Evolutionary conservation across 2,113 vertebrate species (phyloP).

Genomic region (Bubo bubo): DNA sequence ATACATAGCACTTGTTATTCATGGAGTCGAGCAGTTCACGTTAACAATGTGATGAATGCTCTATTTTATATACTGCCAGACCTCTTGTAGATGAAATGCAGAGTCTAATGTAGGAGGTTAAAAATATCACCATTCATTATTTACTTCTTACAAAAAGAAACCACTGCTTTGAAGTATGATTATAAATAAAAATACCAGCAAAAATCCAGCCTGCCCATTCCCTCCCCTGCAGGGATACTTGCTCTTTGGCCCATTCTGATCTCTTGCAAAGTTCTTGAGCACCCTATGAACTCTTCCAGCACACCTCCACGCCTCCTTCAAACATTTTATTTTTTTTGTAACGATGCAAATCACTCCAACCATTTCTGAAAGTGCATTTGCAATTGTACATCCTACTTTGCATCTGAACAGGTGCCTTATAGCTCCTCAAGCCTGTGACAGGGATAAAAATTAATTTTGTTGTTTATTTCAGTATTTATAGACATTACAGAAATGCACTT

Average conservation of each 20-base stretch:
- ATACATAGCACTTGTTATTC: not conserved
- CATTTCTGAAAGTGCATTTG: not conserved
- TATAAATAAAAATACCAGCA: slow-evolving; percentile 16
- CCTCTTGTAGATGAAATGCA: not conserved
- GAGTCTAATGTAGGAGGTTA: slow-evolving; percentile 17
- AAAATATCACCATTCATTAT: slow-evolving; percentile 54
- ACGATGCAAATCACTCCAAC: not conserved
- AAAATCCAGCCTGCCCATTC: not conserved
- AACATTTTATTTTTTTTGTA: not conserved
- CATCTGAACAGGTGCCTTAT: not conserved
- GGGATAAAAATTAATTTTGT: not conserved
- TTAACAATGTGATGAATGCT: not conserved
- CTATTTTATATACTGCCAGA: not conserved
- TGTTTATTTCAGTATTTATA: not conserved
- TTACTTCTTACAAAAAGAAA: slow-evolving; percentile 22
- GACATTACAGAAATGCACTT: not conserved
- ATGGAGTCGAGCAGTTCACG: not conserved
- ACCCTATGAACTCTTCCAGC: not conserved
- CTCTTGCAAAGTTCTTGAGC: not conserved
- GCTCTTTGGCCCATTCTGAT: slow-evolving; percentile 1
- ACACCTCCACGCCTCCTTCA: not conserved
- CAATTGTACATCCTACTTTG: not conserved
- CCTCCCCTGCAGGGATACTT: not conserved
- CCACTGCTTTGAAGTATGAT: slow-evolving; percentile 32
- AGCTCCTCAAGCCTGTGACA: not conserved